Percentiles rank a stretch among this genome's conserved stretches.
These are phyloP conservation scores for Colletes gigas DNA, from an alignment of 1,140 invertebrate genomes.

Conservation along the genomic window DNA sequence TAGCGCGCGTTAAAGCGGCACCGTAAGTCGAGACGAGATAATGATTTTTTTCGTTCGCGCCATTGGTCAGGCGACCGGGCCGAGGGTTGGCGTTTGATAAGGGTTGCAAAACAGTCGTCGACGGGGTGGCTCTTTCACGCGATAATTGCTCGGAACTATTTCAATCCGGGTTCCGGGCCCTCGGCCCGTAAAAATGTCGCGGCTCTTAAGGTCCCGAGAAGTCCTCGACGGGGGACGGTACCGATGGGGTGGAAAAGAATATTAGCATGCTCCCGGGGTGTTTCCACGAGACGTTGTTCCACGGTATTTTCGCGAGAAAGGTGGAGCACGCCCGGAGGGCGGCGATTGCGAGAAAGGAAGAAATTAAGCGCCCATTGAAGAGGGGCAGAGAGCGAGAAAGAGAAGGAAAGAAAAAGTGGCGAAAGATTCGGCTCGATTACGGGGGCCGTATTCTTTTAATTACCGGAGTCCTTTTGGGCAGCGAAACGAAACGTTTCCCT, in stretches of 20 bases:
- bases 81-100: constrained; percentile 53
- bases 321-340: constrained; percentile 11
- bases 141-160: constrained; percentile 78
- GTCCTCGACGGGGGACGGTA: constrained; percentile 16
- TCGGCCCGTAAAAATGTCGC: constrained; percentile 69
- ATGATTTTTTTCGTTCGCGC: constrained; percentile 66
- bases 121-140: constrained; percentile 36
- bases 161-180: constrained; percentile 64
- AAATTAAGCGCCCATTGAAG: constrained; percentile 15
- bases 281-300: constrained; percentile 56
- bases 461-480: constrained; percentile 73
- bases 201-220: constrained; percentile 30
- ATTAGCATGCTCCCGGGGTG: constrained; percentile 75
- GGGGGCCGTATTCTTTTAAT: constrained; percentile 79
- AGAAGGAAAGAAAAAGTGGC: constrained; percentile 44
- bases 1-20: neutral
- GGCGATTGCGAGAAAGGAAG: constrained; percentile 24
- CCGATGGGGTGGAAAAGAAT: constrained; percentile 64
- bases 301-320: constrained; percentile 19
- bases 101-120: constrained; percentile 52
- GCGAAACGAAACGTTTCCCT: constrained; percentile 78
- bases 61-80: constrained; percentile 59
- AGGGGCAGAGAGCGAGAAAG: neutral
- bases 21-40: constrained; percentile 26
- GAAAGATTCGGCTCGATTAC: constrained; percentile 72